Percentiles rank a stretch among this genome's conserved stretches.
Conservation (phyloP, 2,888 invertebrate genomes). For the Drosophila leonis region DNA sequence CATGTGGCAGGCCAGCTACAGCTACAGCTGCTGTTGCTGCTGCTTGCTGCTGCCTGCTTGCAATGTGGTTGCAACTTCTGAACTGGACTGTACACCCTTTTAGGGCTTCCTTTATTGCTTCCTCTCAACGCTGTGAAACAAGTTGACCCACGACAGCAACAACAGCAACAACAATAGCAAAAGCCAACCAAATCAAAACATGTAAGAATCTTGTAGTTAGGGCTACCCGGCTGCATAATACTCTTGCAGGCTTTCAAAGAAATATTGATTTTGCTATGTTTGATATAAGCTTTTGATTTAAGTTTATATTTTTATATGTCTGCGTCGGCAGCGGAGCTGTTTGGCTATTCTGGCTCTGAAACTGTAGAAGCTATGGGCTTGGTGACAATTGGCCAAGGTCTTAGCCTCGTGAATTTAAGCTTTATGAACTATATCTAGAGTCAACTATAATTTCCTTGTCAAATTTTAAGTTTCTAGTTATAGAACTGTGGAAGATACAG, state of each 20-base stretch:
- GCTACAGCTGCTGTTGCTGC: background rate
- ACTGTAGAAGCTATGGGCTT: too few relatives aligned
- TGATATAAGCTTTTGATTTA: too few relatives aligned
- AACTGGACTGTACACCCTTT: conserved; percentile 21
- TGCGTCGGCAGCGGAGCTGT: too few relatives aligned
- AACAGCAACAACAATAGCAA: conserved; percentile 16
- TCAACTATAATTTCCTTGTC: too few relatives aligned
- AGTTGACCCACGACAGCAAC: conserved; percentile 33
- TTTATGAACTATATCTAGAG: too few relatives aligned
- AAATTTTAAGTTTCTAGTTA: too few relatives aligned
- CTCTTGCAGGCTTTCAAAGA: background rate
- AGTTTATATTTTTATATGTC: too few relatives aligned
- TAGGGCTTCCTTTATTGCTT: conserved; percentile 62
- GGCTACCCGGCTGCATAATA: background rate
- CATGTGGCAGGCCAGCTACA: background rate
- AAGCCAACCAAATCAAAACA: conserved; percentile 48
- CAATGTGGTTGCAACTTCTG: conserved; percentile 52
- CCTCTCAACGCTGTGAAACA: conserved; percentile 40
- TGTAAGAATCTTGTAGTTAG: background rate
- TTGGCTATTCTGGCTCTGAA: too few relatives aligned
- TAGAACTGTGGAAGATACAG: too few relatives aligned
- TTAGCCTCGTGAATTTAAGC: too few relatives aligned
- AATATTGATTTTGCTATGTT: background rate
- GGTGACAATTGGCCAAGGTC: too few relatives aligned
- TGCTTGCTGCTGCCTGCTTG: conserved; percentile 24